A percentile compares a stretch with the other conserved stretches of the same genome.
Evolutionary conservation across 2,797 vertebrate species (phyloP).

Genomic region (Orestias chungarensis): DNA sequence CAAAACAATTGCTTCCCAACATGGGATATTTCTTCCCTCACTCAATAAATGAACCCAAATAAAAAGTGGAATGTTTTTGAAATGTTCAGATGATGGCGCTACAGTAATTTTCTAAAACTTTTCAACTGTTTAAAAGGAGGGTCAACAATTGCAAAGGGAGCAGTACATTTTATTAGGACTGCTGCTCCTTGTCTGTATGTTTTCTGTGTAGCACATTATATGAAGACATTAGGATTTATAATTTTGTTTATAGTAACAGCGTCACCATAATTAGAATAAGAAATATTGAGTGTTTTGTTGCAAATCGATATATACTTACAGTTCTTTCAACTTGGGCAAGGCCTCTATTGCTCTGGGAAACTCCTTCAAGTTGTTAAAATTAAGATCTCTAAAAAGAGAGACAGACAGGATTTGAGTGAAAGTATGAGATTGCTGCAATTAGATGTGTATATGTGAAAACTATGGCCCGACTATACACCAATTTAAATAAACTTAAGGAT

Average conservation of each 20-base stretch:
- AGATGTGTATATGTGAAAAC: not conserved
- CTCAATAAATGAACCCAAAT: not conserved
- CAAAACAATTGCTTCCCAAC: not conserved
- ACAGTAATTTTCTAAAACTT: not conserved
- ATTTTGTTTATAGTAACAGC: constrained; percentile 13
- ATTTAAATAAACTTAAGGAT: not conserved
- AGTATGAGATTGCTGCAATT: not conserved
- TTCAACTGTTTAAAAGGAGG: not conserved
- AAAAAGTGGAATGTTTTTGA: not conserved
- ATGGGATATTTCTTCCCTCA: not conserved
- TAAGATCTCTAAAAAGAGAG: constrained; percentile 88
- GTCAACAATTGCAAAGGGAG: constrained; percentile 1
- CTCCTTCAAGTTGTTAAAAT: constrained; percentile 92
- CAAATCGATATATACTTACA: constrained; percentile 84
- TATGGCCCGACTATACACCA: no score
- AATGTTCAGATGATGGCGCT: not conserved
- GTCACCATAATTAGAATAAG: constrained; percentile 12
- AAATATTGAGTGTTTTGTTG: not conserved
- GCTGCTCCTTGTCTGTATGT: not conserved
- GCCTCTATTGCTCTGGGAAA: constrained; percentile 94
- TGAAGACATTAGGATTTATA: constrained; percentile 11
- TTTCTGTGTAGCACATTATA: not conserved
- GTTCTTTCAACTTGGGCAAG: constrained; percentile 93
- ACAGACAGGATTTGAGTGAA: constrained; percentile 37
- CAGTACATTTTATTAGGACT: not conserved